Base-by-base conservation (phyloP, 2,113 vertebrate genomes). In the Carettochelys insculpta region DNA sequence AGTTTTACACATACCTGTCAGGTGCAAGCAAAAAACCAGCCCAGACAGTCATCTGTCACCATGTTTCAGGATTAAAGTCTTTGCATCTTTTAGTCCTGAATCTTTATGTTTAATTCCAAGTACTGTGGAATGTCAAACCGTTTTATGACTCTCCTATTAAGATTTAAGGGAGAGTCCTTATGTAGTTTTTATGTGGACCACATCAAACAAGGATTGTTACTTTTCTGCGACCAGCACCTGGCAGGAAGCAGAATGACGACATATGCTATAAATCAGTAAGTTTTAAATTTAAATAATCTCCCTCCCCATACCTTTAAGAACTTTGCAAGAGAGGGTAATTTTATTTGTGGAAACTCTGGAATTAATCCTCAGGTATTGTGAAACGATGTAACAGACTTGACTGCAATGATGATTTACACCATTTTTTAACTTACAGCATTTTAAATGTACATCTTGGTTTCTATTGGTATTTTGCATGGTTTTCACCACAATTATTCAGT, bases 41-140 rank as follows among this genome's bases (percentile, higher is more conserved):
- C 1, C 1, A 77, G 80, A 80, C 84, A 83, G 82, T 94, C 95
- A 90, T 82, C 87, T 88, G 68, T 88, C 90, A 88, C 88, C 48
- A 77, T 20, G 0, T 11, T 51, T 86, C 22, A 92, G 92, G 90
- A 95, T 96, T 95, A 95, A 96, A 80, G 81, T 86, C 91, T 94
- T 85, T 47, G 82, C 0, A 1, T 92, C 92, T 92, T 94, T 90
- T 50, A 83, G 89, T 82, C 82, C 65, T 50, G 61, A 11, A 5
- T 77, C 80, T 95, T 94, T 80, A 82, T 53, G 31, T 90, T 91
- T 94, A 89, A 50, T 53, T 94, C 52, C 80, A 47, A 58, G 48
- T 84, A 78, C 82, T 90, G 83, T 82, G 93, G 88, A 93, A 93
- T 87, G 85, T 96, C 94, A 92, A 86, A 75, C 31, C n/a, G 90